Conservation (phyloP, 64 coral and sea anemone species). For the Montipora foliosa region DNA sequence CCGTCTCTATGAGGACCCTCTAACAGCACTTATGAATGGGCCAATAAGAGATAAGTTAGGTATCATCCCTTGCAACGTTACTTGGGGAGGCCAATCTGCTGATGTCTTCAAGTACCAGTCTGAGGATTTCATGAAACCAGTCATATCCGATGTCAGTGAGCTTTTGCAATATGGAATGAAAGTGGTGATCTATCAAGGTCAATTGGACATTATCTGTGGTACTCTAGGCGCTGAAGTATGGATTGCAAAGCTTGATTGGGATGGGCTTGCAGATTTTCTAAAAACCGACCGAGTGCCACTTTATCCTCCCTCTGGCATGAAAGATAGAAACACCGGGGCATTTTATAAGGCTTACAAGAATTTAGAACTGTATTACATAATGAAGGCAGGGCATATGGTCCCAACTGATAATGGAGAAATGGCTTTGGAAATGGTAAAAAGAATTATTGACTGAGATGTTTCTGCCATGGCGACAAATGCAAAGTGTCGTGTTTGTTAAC, state of each 20-base stretch:
- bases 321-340: conserved; percentile 83
- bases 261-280: conserved; percentile 62
- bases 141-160: conserved; percentile 79
- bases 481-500: too few species aligned
- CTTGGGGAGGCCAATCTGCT: conserved; percentile 84
- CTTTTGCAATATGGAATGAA: conserved; percentile 74
- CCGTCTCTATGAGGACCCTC: conserved; percentile 63
- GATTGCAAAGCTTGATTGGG: conserved; percentile 89
- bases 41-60: conserved; percentile 95
- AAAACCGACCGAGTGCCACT: conserved; percentile 57
- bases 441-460: conserved; percentile 13
- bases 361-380: conserved; percentile 85
- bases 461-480: too few species aligned
- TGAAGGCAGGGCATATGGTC: conserved; percentile 98
- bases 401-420: conserved; percentile 95
- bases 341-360: conserved; percentile 87
- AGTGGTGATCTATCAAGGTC: conserved; percentile 96
- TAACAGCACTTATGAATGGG: conserved; percentile 93
- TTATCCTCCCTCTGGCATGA: conserved; percentile 82
- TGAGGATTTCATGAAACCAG: conserved; percentile 92
- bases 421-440: conserved; percentile 93
- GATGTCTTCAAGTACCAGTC: conserved; percentile 82
- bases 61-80: conserved; percentile 86
- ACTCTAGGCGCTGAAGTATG: conserved; percentile 84
- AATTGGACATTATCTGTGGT: conserved; percentile 94